A percentile compares a stretch with the other conserved stretches of the same genome.
Conservation (phyloP, 1,140 invertebrate genomes). For the Drosophila eugracilis region DNA sequence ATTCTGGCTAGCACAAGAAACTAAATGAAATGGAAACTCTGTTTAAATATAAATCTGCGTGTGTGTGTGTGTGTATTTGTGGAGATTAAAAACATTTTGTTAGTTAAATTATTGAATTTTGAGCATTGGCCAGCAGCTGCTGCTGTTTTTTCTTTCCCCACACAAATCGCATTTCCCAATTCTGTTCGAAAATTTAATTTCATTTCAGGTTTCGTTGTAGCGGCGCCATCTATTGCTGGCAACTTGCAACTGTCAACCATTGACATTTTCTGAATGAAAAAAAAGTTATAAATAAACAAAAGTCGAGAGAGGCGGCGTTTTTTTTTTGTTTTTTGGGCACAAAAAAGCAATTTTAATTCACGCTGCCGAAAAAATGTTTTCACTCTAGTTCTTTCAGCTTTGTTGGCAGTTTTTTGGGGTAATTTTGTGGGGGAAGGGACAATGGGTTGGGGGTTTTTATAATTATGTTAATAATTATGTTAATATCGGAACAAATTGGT, state of each 20-base stretch:
- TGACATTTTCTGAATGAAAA: conserved; percentile 47
- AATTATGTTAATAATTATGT: conserved; percentile 1
- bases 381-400: conserved; percentile 28
- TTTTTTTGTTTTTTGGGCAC: conserved; percentile 13
- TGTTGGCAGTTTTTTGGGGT: neutral
- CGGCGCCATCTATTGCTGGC: conserved; percentile 21
- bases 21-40: conserved; percentile 40
- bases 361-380: conserved; percentile 40
- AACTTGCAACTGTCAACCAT: conserved; percentile 10
- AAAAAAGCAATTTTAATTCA: conserved; percentile 37
- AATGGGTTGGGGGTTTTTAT: neutral
- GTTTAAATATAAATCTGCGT: conserved; percentile 1
- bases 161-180: conserved; percentile 7
- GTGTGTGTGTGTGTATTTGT: conserved; percentile 1
- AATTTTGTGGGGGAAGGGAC: neutral
- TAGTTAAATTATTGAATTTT: conserved; percentile 27
- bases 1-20: conserved; percentile 16
- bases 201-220: neutral
- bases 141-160: conserved; percentile 8
- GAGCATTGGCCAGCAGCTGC: conserved; percentile 11
- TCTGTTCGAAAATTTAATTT: conserved; percentile 10
- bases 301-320: neutral
- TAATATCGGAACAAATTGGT: conserved; percentile 5
- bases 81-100: conserved; percentile 7
- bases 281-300: conserved; percentile 28